Evolutionary conservation across 2,113 vertebrate species (phyloP), one percentile per base, ranked within the genome.

Genomic region (Spheniscus mendiculus): DNA sequence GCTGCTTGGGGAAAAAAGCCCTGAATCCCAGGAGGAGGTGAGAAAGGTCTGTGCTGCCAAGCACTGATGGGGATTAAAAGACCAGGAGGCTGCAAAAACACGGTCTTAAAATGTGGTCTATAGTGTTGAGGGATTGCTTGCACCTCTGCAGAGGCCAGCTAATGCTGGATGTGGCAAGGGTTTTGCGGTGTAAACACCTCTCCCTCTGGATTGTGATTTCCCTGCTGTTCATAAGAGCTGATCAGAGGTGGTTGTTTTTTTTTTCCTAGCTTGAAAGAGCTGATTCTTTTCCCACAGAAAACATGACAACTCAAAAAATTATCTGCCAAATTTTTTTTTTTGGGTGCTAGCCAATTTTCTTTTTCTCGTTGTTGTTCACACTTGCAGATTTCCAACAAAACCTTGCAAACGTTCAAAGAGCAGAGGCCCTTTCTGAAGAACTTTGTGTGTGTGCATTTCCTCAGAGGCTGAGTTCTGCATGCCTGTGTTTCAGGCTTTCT

Each of bases 221-320:
- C 55, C 58, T 56, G 30, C 47, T 82, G 52, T 80, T 93, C 65
- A 15, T 44, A 80, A 72, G 12, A 84, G 30, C 36, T 79, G 56
- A 87, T 82, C 26, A 49, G 69, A 95, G n/a, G n/a, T n/a, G n/a
- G n/a, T n/a, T n/a, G n/a, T n/a, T 76, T 58, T 38, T 65, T 95
- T 79, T 82, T 81, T 56, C 73, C 50, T 15, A 15, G 59, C 30
- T 89, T 76, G 80, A 92, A 93, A 96, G 66, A 95, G 83, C 81
- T 84, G 89, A 96, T 52, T 91, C 47, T 91, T 86, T 93, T 85
- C 58, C 74, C 62, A 49, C 40, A 83, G 93, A 90, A 96, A 96
- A 95, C 56, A 93, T 92, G 90, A 95, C 89, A 94, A 94, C 89
- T 96, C 81, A 94, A 90, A 96, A 95, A 80, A 78, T 56, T 82